Conservation (phyloP, 1,140 invertebrate species). For the Penaeus chinensis region DNA sequence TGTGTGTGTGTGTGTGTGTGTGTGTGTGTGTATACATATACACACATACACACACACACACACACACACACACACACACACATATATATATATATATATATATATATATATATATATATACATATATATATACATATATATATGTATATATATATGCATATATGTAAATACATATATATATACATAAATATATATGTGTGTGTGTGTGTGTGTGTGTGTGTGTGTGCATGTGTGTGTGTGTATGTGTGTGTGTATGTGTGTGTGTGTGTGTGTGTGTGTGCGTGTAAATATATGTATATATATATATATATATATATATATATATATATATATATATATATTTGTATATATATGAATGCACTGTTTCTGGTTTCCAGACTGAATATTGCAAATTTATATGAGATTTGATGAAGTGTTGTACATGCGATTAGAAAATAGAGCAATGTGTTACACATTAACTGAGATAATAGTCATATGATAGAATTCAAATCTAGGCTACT, state of each 20-base stretch:
- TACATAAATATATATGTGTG: background rate
- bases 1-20: background rate
- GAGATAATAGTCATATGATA: too few species aligned
- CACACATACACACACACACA: background rate
- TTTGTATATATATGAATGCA: background rate
- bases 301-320: background rate
- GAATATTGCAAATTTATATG: too few species aligned
- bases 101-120: too few species aligned
- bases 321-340: background rate
- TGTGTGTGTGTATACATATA: background rate
- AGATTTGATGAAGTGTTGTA: too few species aligned
- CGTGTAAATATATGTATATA: background rate
- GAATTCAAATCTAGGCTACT: too few species aligned
- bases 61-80: too few species aligned
- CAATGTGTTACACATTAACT: too few species aligned
- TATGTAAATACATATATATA: background rate
- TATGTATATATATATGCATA: conserved; percentile 3
- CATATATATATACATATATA: background rate
- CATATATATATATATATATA: too few species aligned
- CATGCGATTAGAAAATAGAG: too few species aligned
- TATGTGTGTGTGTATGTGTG: background rate
- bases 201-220: background rate
- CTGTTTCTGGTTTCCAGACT: background rate
- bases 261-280: background rate
- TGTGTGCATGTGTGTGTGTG: background rate